Conservation (phyloP, 2,113 vertebrate genomes). For the Psilopogon haemacephalus region DNA sequence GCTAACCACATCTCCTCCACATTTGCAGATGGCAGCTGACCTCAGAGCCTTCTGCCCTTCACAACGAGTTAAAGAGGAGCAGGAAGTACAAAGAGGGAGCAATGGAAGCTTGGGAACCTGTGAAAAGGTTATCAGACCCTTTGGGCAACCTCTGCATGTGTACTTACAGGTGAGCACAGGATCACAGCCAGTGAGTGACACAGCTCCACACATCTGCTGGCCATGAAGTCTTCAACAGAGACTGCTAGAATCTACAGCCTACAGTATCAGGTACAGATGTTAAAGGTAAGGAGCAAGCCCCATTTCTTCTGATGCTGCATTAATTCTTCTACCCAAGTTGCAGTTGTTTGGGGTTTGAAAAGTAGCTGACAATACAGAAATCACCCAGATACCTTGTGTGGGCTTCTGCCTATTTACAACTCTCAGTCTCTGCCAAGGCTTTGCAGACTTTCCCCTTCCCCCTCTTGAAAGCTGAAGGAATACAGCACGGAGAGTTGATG, state of each 20-base stretch:
- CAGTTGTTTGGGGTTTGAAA: background rate
- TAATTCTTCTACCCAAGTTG: background rate
- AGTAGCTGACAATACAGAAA: background rate
- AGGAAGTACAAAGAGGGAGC: background rate
- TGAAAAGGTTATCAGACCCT: fast-evolving
- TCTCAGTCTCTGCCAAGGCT: background rate
- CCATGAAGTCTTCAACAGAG: background rate
- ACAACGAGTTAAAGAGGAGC: fast-evolving
- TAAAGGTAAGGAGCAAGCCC: background rate
- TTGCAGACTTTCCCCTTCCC: constrained; percentile 38
- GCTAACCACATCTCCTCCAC: background rate
- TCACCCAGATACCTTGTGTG: background rate
- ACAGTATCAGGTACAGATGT: background rate
- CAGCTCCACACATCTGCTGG: background rate
- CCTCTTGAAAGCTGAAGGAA: background rate
- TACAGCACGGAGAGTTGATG: constrained; percentile 41
- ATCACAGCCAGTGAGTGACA: background rate
- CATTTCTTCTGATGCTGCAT: background rate
- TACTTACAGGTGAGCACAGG: background rate
- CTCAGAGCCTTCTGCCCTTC: background rate
- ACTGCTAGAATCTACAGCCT: background rate
- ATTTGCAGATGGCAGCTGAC: background rate
- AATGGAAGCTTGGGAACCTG: background rate
- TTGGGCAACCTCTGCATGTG: background rate
- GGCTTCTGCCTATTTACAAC: background rate